Evolutionary conservation across 2,797 vertebrate genomes (phyloP).

Genomic region (Parambassis ranga): DNA sequence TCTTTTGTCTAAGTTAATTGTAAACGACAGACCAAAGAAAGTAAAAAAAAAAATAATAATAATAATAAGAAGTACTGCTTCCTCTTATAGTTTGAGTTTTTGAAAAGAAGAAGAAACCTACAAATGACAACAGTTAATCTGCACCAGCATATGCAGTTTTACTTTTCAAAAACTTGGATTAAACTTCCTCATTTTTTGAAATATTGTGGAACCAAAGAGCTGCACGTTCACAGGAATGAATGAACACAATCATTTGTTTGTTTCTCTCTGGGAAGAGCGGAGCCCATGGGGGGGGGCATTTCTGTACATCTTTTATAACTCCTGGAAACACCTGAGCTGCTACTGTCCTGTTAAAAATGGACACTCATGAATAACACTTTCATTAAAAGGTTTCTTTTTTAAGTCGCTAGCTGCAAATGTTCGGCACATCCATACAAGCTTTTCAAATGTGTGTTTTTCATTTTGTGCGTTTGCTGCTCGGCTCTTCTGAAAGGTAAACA

Average conservation of each 20-base stretch:
- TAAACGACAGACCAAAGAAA: background rate
- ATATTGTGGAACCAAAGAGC: background rate
- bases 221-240: background rate
- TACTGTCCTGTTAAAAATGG: conserved; percentile 2
- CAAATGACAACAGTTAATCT: background rate
- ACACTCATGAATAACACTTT: conserved; percentile 14
- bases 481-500: conserved; percentile 42
- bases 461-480: conserved; percentile 11
- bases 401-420: conserved; percentile 41
- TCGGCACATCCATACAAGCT: conserved; percentile 18
- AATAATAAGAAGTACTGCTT: too few relatives aligned
- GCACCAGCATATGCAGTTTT: background rate
- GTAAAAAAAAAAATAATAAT: too few relatives aligned
- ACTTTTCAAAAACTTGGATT: background rate
- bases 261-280: background rate
- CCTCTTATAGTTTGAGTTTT: too few relatives aligned
- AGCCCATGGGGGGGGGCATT: conserved; percentile 35
- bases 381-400: conserved; percentile 25
- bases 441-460: conserved; percentile 31
- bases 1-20: too few relatives aligned
- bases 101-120: background rate
- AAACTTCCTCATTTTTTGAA: background rate
- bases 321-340: background rate
- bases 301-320: background rate
- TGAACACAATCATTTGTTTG: background rate